Evolutionary conservation across 2,113 vertebrate genomes (phyloP), one percentile per base, ranked within the genome.

Genomic region (Pygathrix nemaeus): DNA sequence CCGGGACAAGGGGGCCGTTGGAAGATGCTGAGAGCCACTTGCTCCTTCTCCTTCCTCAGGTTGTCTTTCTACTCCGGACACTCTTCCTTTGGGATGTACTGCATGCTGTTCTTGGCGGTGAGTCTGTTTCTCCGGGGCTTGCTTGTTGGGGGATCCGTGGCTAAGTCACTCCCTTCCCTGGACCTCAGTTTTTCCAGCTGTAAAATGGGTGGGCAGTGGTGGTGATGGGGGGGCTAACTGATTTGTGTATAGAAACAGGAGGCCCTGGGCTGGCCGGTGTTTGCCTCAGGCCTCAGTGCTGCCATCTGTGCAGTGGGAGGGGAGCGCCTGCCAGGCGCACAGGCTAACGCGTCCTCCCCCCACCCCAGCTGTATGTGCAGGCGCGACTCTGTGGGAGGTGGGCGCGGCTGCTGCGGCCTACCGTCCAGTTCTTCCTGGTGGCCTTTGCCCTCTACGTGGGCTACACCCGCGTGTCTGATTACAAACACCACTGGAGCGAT

Each of bases 21-120:
- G 40, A n/a, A 27, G 17, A 20, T 6, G 50, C n/a, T 55, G 14
- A 5, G 27, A 45, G 23, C 25, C 10, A 3, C 23, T n/a, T 7
- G 11, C 17, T 2, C 5, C 4, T 45, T 23, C 45, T 66, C 90
- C 40, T 38, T 20, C 83, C 38, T 3, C 97, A 99, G 99, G 90
- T 95, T 99, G 79, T 99, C 99, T 11, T 99, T 99, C 98, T 99
- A 99, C 93, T 99, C 99, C 0, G 99, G 99, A 4, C 99, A 99
- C 97, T 99, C 99, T 0, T 99, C 99, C 72, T 99, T 99, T 13
- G 99, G 99, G 82, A 99, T 99, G 99, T 99, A 99, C 98, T 99
- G 99, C 98, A 99, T 99, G 99, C 97, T 99, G 91, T 99, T 99
- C 98, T 98, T 99, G 40, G 99, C 99, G 92, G 99, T 99, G 97